Conservation (phyloP, 2,888 invertebrate genomes). For the Cerceris rybyensis region DNA sequence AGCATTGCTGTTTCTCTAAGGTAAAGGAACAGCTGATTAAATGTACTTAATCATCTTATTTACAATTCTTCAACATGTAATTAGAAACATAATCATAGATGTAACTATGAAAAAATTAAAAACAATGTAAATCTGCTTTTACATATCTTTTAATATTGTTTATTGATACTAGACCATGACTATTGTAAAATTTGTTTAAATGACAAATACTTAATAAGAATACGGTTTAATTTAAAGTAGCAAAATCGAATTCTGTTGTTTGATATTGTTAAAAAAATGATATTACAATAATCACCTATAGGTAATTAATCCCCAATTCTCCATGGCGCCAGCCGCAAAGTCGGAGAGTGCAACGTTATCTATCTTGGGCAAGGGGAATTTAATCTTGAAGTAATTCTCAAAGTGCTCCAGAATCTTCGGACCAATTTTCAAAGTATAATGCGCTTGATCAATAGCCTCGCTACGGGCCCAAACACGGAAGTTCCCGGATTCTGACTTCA, state of each 20-base stretch:
- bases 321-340: constrained; percentile 95
- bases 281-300: constrained; percentile 81
- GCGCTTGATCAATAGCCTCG: constrained; percentile 88
- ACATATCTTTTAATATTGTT: neutral
- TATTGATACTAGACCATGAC: too few relatives aligned
- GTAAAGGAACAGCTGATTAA: neutral
- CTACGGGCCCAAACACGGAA: constrained; percentile 90
- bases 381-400: constrained; percentile 90
- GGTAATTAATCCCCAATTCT: constrained; percentile 95
- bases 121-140: too few relatives aligned
- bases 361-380: constrained; percentile 91
- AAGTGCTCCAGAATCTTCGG: constrained; percentile 89
- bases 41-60: too few relatives aligned
- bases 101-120: too few relatives aligned
- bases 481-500: constrained; percentile 74
- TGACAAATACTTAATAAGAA: too few relatives aligned
- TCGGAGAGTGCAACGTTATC: constrained; percentile 97
- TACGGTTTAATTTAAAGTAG: too few relatives aligned
- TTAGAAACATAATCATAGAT: too few relatives aligned
- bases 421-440: constrained; percentile 90
- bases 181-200: too few relatives aligned
- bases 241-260: too few relatives aligned
- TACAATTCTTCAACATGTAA: too few relatives aligned
- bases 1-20: constrained; percentile 78
- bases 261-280: too few relatives aligned